Conservation (phyloP, 2,888 invertebrate species). For the Heliothis peltigera region DNA sequence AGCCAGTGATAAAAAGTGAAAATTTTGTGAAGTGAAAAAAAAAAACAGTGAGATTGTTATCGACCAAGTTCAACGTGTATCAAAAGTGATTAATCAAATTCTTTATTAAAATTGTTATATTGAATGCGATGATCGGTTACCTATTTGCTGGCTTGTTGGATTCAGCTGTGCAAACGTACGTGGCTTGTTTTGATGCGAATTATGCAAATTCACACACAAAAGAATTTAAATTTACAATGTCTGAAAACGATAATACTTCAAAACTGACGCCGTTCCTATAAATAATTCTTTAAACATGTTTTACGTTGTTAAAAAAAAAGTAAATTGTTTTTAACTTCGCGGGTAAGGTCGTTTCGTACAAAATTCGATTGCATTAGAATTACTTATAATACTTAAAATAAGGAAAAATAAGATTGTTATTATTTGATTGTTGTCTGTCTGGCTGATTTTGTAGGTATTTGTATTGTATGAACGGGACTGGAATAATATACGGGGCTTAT, state of each 20-base stretch:
- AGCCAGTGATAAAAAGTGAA: conserved; percentile 52
- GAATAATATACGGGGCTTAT: not conserved
- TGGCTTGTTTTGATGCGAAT: conserved; percentile 65
- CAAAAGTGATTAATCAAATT: conserved; percentile 54
- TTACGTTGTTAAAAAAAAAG: conserved; percentile 54
- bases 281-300: conserved; percentile 57
- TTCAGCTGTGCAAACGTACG: conserved; percentile 73
- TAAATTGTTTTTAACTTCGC: conserved; percentile 56
- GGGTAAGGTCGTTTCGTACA: conserved; percentile 54
- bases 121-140: conserved; percentile 73
- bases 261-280: conserved; percentile 58
- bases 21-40: conserved; percentile 44
- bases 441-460: not conserved
- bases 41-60: conserved; percentile 38
- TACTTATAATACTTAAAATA: conserved; percentile 20
- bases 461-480: not conserved
- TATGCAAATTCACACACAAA: conserved; percentile 73
- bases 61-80: conserved; percentile 34
- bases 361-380: conserved; percentile 39
- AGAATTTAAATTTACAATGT: conserved; percentile 71
- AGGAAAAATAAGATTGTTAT: conserved; percentile 1
- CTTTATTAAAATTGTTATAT: conserved; percentile 50
- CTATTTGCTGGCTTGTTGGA: conserved; percentile 62
- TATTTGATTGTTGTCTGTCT: not conserved
- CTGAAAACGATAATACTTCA: conserved; percentile 64